These are phyloP conservation scores for Heliconius ethilla DNA, from an alignment of 2,888 invertebrate genomes.

Conservation along the genomic window DNA sequence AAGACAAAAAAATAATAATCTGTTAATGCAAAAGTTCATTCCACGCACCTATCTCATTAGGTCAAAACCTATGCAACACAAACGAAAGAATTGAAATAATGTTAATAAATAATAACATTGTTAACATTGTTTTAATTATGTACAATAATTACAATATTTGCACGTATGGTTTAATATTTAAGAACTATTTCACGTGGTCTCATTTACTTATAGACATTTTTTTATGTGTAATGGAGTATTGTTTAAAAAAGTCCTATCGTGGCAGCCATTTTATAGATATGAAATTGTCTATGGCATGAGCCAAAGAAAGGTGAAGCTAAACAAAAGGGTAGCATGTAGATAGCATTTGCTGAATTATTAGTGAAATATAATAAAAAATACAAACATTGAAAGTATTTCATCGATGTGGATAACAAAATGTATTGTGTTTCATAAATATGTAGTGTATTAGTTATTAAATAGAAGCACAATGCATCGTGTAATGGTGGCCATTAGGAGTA, in stretches of 20 bases:
- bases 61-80: background rate
- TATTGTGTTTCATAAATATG: constrained; percentile 55
- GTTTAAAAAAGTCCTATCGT: constrained; percentile 62
- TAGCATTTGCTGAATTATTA: constrained; percentile 73
- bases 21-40: constrained; percentile 1
- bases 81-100: background rate
- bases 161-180: background rate
- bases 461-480: constrained; percentile 79
- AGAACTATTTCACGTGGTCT: background rate
- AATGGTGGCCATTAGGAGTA: constrained; percentile 82
- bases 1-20: constrained; percentile 1
- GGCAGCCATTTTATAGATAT: constrained; percentile 79
- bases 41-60: background rate
- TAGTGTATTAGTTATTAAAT: constrained; percentile 61
- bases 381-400: constrained; percentile 57
- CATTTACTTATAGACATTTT: constrained; percentile 16
- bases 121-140: background rate
- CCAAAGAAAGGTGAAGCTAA: constrained; percentile 82
- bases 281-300: constrained; percentile 70
- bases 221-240: constrained; percentile 53
- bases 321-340: constrained; percentile 81
- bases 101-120: background rate
- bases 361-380: constrained; percentile 62
- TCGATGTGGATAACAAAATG: constrained; percentile 57
- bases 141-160: background rate